Evolutionary conservation across 2,113 vertebrate species (phyloP).

Genomic region (Pseudonaja textilis): DNA sequence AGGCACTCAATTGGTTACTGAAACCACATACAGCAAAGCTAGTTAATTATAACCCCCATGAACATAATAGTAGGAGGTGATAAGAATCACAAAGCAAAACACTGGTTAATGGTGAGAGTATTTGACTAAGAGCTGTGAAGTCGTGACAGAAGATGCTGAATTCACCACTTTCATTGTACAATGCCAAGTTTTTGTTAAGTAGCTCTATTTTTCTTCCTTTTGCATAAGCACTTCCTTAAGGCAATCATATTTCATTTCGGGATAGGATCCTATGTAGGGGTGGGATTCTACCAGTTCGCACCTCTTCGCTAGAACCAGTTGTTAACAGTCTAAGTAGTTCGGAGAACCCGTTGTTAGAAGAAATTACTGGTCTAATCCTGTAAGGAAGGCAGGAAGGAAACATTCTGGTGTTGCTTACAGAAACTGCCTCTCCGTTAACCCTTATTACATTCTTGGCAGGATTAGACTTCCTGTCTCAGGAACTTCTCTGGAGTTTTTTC

Average conservation of each 20-base stretch:
- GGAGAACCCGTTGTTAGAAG: too few species aligned
- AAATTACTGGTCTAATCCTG: too few species aligned
- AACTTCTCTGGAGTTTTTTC: too few species aligned
- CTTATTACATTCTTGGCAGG: too few species aligned
- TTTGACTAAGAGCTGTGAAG: not conserved
- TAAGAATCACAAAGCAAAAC: not conserved
- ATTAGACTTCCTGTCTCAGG: too few species aligned
- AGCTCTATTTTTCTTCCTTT: not conserved
- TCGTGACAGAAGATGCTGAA: not conserved
- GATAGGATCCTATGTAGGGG: not conserved
- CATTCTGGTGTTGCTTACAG: too few species aligned
- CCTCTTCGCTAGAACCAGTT: too few species aligned
- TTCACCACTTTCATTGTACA: not conserved
- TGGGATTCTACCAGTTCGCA: too few species aligned
- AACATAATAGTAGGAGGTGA: not conserved
- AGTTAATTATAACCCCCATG: not conserved
- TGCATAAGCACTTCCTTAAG: not conserved
- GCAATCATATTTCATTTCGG: not conserved
- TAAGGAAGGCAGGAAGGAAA: too few species aligned
- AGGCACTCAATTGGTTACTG: not conserved
- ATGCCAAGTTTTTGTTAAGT: not conserved
- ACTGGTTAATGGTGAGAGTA: not conserved
- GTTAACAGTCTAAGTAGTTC: too few species aligned
- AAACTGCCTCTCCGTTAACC: too few species aligned
- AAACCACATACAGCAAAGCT: not conserved